Base-by-base conservation (phyloP, 35 echinoderm and acorn worm genomes). In the Chiridota heheva region DNA sequence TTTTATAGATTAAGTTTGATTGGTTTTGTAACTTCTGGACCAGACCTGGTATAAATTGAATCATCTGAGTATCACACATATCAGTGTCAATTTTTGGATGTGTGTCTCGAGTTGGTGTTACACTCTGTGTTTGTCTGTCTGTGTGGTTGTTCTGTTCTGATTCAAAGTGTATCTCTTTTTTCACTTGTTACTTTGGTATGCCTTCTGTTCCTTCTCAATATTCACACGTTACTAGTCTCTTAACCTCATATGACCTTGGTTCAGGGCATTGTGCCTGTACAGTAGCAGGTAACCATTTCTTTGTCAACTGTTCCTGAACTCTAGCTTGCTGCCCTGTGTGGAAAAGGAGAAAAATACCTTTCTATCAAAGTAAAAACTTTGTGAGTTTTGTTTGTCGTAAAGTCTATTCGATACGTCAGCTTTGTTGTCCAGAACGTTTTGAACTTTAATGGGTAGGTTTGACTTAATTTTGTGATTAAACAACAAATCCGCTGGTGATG, bases 401-500 rank as follows among this genome's bases (percentile, higher is more conserved):
- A 78, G 34, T 78, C 55, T 16, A n/a, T 56, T 15, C 10, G 33
- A 60, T 60, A 1, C 42, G 32, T 2, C 62, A 31, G 29, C n/a
- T 78, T 8, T 60, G 75, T 17, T 49, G 36, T 32, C 46, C 48
- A 53, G 48, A 25, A 17, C 42, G 18, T 78, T 78, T 37, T 5
- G 31, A 22, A 62, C 42, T 17, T 38, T 32, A 40, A n/a, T 42
- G 7, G 84, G 84, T 29, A 87, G n/a, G 10, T 80, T 81, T 0
- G 76, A 60, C 7, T 67, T 48, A 28, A 88, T 56, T n/a, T 35
- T 43, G 1, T 42, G 2, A 36, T 81, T 88, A 40, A 20, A 81
- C 15, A 88, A 25, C 1, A 88, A 40, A 36, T 88, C 86, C 8
- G 76, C 76, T 15, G 86, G 76, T 16, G 76, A 81, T 20, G 53